phyloP scores from a whole-genome alignment of 2,113 vertebrate genomes.

The Oreotrochilus melanogaster region DNA sequence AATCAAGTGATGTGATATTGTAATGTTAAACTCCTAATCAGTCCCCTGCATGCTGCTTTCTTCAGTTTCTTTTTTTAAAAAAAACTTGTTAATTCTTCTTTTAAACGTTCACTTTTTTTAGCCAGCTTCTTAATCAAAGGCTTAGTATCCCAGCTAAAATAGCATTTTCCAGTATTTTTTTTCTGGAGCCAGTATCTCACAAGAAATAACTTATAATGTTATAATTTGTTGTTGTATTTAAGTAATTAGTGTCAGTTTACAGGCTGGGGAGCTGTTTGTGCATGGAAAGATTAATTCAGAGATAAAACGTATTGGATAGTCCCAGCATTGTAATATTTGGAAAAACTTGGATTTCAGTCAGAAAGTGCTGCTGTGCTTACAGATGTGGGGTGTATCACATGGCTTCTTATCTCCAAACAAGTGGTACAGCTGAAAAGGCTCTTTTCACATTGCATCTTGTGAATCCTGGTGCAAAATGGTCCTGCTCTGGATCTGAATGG shows the following conservation, averaged over 20 bases:
- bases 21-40: slow-evolving; percentile 47
- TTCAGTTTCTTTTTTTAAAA: neutral
- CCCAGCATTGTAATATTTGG: neutral
- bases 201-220: neutral
- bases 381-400: neutral
- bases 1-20: slow-evolving; percentile 47
- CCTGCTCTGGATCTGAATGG: neutral
- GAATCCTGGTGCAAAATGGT: neutral
- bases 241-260: neutral
- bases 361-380: neutral
- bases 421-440: neutral
- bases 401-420: neutral
- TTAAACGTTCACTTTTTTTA: slow-evolving; percentile 13
- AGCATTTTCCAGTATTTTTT: neutral
- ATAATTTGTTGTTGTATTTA: neutral
- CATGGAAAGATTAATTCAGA: neutral
- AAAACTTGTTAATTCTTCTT: slow-evolving; percentile 20
- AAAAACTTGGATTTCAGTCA: neutral
- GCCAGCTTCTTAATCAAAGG: neutral
- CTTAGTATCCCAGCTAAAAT: neutral
- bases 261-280: neutral
- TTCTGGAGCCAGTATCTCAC: neutral
- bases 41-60: slow-evolving; percentile 34
- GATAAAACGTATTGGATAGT: neutral
- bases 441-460: neutral